A percentile compares a stretch with the other conserved stretches of the same genome.
Evolutionary conservation across 2,113 vertebrate species (phyloP).

Genomic region (Nesogale talazaci): DNA sequence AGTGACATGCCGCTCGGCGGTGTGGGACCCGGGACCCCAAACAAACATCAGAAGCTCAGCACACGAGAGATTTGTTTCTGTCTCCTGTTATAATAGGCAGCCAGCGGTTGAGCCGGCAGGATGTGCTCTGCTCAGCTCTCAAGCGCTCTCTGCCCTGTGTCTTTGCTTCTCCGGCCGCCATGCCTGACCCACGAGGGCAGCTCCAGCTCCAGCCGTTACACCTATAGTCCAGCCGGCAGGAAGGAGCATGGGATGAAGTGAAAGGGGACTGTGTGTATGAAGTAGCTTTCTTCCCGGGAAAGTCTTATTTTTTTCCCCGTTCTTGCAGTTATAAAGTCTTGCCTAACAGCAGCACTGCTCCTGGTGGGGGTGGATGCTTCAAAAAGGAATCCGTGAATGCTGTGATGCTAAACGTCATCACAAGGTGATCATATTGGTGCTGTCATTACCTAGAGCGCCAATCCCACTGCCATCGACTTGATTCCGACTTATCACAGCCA

Average conservation of each 20-base stretch:
- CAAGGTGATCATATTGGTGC: too few relatives aligned
- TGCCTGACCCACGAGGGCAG: neutral
- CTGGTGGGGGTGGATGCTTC: neutral
- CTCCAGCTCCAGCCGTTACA: neutral
- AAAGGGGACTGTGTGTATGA: neutral
- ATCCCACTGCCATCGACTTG: too few relatives aligned
- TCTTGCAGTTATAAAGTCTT: neutral
- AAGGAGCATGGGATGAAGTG: neutral
- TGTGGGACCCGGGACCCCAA: conserved; percentile 20
- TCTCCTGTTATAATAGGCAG: neutral
- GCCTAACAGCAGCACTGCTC: neutral
- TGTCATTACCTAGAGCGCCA: too few relatives aligned
- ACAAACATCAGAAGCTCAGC: neutral
- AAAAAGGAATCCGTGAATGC: neutral
- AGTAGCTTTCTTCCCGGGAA: neutral
- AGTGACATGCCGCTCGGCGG: neutral
- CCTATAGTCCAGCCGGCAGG: neutral
- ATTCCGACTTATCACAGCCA: too few relatives aligned
- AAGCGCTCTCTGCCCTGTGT: neutral
- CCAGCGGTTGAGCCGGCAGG: too few relatives aligned
- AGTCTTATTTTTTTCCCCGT: neutral
- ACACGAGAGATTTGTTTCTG: neutral
- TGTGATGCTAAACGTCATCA: too few relatives aligned
- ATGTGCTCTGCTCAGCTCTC: neutral
- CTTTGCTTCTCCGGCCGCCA: neutral